A percentile compares a stretch with the other conserved stretches of the same genome.
These are phyloP conservation scores for Sesia bembeciformis DNA, from an alignment of 2,888 invertebrate species.

Conservation along the genomic window DNA sequence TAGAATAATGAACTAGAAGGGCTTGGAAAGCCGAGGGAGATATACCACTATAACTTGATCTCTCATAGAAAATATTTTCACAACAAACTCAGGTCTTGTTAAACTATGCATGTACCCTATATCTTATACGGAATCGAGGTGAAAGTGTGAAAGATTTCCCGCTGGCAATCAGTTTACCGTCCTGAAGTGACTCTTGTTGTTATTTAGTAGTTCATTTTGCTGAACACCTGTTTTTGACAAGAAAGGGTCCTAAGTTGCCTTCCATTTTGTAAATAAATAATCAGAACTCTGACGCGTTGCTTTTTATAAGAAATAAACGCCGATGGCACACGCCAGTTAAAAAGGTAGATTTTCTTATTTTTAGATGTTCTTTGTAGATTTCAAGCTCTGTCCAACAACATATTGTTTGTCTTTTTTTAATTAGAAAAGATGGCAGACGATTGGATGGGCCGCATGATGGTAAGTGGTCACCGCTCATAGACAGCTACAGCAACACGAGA, in stretches of 20 bases:
- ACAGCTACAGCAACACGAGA: too few relatives aligned
- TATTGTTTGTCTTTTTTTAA: too few relatives aligned
- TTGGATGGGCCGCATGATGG: too few relatives aligned
- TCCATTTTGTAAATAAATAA: neutral
- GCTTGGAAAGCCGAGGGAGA: conserved; percentile 20
- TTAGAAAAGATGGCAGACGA: too few relatives aligned
- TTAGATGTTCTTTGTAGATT: too few relatives aligned
- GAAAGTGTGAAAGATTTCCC: conserved; percentile 27
- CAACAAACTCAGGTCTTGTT: neutral
- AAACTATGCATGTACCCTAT: conserved; percentile 5
- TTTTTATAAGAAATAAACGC: too few relatives aligned
- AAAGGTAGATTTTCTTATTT: too few relatives aligned
- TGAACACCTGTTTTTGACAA: conserved; percentile 20
- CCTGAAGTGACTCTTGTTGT: conserved; percentile 36
- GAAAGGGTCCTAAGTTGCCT: conserved; percentile 4
- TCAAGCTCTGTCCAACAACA: too few relatives aligned
- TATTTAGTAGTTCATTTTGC: conserved; percentile 17
- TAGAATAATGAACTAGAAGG: conserved; percentile 65
- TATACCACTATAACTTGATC: conserved; percentile 18
- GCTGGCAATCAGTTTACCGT: conserved; percentile 56
- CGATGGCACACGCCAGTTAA: too few relatives aligned
- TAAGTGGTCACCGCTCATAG: too few relatives aligned
- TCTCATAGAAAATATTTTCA: neutral
- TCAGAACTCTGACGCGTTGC: too few relatives aligned
- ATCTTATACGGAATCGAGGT: conserved; percentile 14